Conservation (phyloP, 2,888 invertebrate species). For the Caprella mutica region DNA sequence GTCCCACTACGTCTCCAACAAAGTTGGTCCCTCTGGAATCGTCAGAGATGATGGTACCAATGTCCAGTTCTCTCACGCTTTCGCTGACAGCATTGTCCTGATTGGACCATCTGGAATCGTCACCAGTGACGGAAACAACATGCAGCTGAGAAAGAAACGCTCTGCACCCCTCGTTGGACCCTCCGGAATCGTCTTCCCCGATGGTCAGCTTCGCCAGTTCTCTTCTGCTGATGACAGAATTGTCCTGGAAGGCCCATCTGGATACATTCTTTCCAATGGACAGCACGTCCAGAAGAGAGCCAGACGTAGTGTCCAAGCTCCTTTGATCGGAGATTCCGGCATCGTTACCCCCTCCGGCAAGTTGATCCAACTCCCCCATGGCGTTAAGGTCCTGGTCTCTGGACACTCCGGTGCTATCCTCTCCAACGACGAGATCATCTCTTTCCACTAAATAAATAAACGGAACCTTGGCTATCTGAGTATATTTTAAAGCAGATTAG, state of each 20-base stretch:
- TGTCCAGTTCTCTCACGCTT: constrained; percentile 21
- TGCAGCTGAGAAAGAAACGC: too few species aligned
- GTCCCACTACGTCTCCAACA: neutral
- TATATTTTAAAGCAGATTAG: too few species aligned
- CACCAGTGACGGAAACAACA: constrained; percentile 13
- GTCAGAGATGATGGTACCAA: constrained; percentile 16
- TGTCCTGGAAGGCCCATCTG: too few species aligned
- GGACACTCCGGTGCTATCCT: constrained; percentile 12
- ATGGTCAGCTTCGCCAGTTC: too few species aligned
- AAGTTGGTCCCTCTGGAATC: constrained; percentile 15
- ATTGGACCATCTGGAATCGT: constrained; percentile 27
- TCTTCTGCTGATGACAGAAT: too few species aligned
- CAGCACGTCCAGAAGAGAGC: too few species aligned
- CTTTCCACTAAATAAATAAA: too few species aligned
- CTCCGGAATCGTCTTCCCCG: too few species aligned
- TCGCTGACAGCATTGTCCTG: constrained; percentile 14
- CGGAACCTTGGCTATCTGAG: too few species aligned
- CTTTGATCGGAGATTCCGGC: constrained; percentile 2
- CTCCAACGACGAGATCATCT: constrained; percentile 16
- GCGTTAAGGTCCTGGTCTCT: constrained; percentile 7
- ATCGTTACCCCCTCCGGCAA: constrained; percentile 12
- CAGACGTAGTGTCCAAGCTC: neutral
- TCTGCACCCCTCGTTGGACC: too few species aligned
- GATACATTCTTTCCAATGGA: too few species aligned
- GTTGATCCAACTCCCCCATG: constrained; percentile 7